phyloP scores from a whole-genome alignment of 2,888 invertebrate genomes.

The Philereme vetulata region DNA sequence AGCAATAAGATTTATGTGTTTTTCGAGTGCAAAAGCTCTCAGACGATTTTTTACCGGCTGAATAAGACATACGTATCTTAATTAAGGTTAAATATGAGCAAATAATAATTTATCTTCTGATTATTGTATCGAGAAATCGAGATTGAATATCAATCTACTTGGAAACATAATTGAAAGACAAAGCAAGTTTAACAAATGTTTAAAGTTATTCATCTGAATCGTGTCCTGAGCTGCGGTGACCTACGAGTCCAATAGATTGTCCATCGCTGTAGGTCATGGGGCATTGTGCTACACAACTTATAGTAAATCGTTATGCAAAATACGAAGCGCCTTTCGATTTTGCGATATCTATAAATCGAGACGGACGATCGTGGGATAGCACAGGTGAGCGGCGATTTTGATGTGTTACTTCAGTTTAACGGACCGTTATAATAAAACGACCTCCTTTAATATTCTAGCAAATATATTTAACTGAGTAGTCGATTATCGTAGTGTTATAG shows the following conservation, averaged over 20 bases:
- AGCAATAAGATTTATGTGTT: slow-evolving; percentile 79
- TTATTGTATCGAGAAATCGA: slow-evolving; percentile 6
- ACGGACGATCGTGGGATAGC: slow-evolving; percentile 76
- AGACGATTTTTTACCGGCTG: slow-evolving; percentile 39
- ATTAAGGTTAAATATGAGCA: slow-evolving; percentile 27
- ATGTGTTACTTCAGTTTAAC: slow-evolving; percentile 67
- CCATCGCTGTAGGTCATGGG: slow-evolving; percentile 59
- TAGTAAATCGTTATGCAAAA: slow-evolving; percentile 74
- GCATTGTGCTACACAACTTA: slow-evolving; percentile 70
- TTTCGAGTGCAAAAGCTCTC: slow-evolving; percentile 59
- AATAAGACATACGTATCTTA: slow-evolving; percentile 31
- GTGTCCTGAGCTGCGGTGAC: slow-evolving; percentile 39
- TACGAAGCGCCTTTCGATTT: slow-evolving; percentile 78
- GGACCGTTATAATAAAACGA: slow-evolving; percentile 55
- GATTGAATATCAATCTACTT: slow-evolving; percentile 1
- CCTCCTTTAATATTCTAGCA: slow-evolving; percentile 25
- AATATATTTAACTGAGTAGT: slow-evolving; percentile 29
- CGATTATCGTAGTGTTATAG: slow-evolving; percentile 8
- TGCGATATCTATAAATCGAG: slow-evolving; percentile 76
- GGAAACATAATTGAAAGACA: slow-evolving; percentile 9
- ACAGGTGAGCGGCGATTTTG: slow-evolving; percentile 72
- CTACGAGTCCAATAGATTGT: slow-evolving; percentile 45
- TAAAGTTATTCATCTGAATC: slow-evolving; percentile 29
- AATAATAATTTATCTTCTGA: slow-evolving; percentile 18
- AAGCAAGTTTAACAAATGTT: slow-evolving; percentile 14